phyloP scores from a whole-genome alignment of 2,888 invertebrate species.

The Drosophila macrospina region DNA sequence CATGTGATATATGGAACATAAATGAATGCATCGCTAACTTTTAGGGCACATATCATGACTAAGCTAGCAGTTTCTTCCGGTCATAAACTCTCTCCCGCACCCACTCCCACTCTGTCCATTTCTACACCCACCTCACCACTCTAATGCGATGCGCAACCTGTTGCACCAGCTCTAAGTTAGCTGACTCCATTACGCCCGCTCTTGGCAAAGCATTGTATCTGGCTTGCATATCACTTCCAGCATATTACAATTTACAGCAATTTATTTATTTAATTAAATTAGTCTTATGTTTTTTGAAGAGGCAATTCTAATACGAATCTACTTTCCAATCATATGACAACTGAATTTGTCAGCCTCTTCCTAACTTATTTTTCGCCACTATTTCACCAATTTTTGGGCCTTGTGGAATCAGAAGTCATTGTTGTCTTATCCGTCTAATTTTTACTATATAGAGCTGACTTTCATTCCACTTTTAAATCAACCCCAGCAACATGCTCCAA shows the following conservation, averaged over 20 bases:
- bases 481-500: too few relatives aligned
- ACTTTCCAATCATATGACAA: too few relatives aligned
- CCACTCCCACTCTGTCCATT: not conserved
- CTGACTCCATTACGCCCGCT: not conserved
- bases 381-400: too few relatives aligned
- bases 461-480: too few relatives aligned
- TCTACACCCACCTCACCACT: not conserved
- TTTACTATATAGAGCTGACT: too few relatives aligned
- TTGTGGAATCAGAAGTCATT: too few relatives aligned
- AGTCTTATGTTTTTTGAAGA: too few relatives aligned
- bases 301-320: too few relatives aligned
- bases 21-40: conserved; percentile 8
- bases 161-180: conserved; percentile 7
- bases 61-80: conserved; percentile 5
- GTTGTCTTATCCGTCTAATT: too few relatives aligned
- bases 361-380: too few relatives aligned
- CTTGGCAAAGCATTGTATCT: not conserved
- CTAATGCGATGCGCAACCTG: conserved; percentile 10
- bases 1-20: not conserved
- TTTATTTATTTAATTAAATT: not conserved
- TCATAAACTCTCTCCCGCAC: not conserved
- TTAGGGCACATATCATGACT: not conserved
- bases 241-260: not conserved
- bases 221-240: not conserved
- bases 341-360: too few relatives aligned